Evolutionary conservation across 2,797 vertebrate species (phyloP), one percentile per base, ranked within the genome.

Genomic region (Oreonectes daqikongensis): DNA sequence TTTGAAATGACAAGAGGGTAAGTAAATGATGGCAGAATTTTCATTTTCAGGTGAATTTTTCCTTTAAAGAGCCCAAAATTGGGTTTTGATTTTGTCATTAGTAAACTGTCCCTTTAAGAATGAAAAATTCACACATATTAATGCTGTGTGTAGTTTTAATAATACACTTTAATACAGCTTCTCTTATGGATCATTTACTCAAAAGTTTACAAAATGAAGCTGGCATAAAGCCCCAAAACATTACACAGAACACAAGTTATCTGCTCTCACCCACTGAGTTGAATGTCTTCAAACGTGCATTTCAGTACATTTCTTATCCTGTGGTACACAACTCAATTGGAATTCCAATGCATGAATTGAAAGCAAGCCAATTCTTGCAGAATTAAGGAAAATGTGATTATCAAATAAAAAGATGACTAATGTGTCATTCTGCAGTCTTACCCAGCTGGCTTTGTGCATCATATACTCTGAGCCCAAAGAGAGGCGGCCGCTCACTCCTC

Each of bases 391-490:
- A 32, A 61, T 38, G 59, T 61, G 30, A 11, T 61, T 38, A 35
- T 61, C 17, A n/a, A 61, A 61, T 61, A 75, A 44, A 14, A 30
- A 5, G 5, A 24, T 50, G 0, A 12, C 55, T 22, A 46, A 32
- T 24, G 5, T 46, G 14, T 59, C 38, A 28, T 66, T 28, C 2
- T 42, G 59, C 44, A 61, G 22, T 17, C 85, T 77, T 92, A 99
- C 97, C 97, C 96, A 97, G 95, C 87, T 99, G 98, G 87, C 94
- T 97, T 82, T 91, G 95, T 60, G 95, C 95, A 75, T 99, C 94
- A 79, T 96, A 99, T 83, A 99, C 97, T 74, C 95, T 94, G 68
- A 99, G 93, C 40, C 96, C 97, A 84, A 99, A 99, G 3, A 99
- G 84, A 0, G 98, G 98, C 24, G 98, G 97, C 81, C 94, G 94